phyloP scores from a whole-genome alignment of 2,888 invertebrate species.

The Parelbella ahira region DNA sequence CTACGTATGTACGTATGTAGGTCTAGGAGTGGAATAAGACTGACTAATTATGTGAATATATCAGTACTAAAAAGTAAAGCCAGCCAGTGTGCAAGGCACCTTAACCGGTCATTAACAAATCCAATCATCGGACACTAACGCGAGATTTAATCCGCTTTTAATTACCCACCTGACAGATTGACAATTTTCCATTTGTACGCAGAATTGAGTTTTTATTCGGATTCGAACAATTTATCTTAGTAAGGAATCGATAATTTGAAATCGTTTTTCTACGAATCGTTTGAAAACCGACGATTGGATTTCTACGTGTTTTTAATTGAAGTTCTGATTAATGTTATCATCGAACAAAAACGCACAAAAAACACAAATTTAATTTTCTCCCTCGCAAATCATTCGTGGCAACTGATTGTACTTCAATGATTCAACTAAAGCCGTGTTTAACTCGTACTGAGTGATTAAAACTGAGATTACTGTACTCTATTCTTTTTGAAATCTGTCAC shows the following conservation, averaged over 20 bases:
- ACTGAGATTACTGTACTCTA: no score
- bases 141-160: constrained; percentile 26
- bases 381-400: no score
- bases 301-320: constrained; percentile 4
- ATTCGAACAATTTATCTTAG: constrained; percentile 13
- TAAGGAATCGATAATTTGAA: constrained; percentile 14
- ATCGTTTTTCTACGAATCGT: constrained; percentile 14
- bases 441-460: no score
- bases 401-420: no score
- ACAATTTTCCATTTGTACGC: constrained; percentile 23
- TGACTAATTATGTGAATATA: no score
- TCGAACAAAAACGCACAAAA: no score
- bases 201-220: constrained; percentile 22
- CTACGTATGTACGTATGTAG: no score
- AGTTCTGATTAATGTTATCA: constrained; percentile 5
- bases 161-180: constrained; percentile 24
- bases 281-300: neutral
- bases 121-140: constrained; percentile 22
- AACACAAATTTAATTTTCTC: no score
- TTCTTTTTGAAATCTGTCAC: no score
- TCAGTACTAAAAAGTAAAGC: no score
- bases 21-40: no score
- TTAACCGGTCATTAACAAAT: constrained; percentile 17
- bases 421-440: no score
- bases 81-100: constrained; percentile 5